A percentile compares a stretch with the other conserved stretches of the same genome.
These are phyloP conservation scores for Geopemphigus sp. DNA, from an alignment of 1,140 invertebrate genomes.

Conservation along the genomic window DNA sequence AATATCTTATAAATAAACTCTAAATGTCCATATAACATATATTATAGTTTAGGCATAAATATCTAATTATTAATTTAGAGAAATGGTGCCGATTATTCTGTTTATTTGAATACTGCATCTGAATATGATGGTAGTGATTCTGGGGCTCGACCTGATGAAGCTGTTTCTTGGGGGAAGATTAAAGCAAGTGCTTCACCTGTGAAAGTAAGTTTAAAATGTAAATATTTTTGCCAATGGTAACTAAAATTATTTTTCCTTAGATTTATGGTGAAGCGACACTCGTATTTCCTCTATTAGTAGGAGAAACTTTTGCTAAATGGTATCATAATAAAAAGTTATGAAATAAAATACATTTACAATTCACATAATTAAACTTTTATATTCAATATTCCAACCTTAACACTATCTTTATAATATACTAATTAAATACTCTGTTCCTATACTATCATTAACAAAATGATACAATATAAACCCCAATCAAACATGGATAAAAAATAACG, in stretches of 20 bases:
- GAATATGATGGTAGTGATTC: conserved; percentile 99
- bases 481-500: too few species aligned
- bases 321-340: conserved; percentile 30
- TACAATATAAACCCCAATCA: too few species aligned
- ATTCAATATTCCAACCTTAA: too few species aligned
- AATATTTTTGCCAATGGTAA: too few species aligned
- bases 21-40: too few species aligned
- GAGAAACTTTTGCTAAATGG: conserved; percentile 83
- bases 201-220: conserved; percentile 63
- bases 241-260: conserved; percentile 55
- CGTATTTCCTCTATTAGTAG: conserved; percentile 91
- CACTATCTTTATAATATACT: too few species aligned
- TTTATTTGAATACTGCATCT: conserved; percentile 94
- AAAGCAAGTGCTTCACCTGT: conserved; percentile 84
- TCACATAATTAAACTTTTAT: not conserved
- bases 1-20: too few species aligned
- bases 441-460: too few species aligned
- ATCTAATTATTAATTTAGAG: conserved; percentile 63
- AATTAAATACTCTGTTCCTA: too few species aligned
- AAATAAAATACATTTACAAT: conserved; percentile 51
- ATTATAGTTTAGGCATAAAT: conserved; percentile 12
- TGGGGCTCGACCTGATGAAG: conserved; percentile 96
- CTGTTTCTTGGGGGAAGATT: conserved; percentile 98
- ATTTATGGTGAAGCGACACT: conserved; percentile 93
- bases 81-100: conserved; percentile 96